Evolutionary conservation across 2,113 vertebrate genomes (phyloP).

Genomic region (Paracanthobrama guichenoti): DNA sequence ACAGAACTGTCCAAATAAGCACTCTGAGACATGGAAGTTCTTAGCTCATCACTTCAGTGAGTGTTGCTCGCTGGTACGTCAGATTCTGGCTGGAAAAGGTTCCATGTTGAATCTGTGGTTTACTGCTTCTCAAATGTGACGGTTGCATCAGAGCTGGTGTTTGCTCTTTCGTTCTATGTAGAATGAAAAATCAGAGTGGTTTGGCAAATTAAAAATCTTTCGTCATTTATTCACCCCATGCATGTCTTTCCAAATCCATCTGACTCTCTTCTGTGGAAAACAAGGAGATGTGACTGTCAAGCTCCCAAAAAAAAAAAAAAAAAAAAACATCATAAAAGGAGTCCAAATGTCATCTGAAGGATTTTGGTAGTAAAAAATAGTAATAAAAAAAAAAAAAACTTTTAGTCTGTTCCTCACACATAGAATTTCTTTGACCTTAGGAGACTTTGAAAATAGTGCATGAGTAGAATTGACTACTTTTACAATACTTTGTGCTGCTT

Average conservation of each 20-base stretch:
- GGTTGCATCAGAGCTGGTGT: neutral
- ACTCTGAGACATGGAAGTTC: neutral
- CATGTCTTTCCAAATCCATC: neutral
- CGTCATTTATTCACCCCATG: neutral
- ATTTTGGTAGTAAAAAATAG: too few species aligned
- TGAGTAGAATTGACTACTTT: neutral
- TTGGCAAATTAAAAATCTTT: neutral
- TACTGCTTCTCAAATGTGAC: neutral
- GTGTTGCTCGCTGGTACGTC: neutral
- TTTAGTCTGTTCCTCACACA: neutral
- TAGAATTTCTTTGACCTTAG: neutral
- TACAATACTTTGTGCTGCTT: neutral
- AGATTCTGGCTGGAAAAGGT: slow-evolving; percentile 1
- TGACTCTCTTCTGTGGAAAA: neutral
- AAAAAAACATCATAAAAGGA: too few species aligned
- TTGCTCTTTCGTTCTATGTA: neutral
- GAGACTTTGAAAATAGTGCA: neutral
- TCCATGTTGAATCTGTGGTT: neutral
- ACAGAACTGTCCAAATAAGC: slow-evolving; percentile 6
- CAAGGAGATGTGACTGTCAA: neutral
- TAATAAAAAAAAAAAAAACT: too few species aligned
- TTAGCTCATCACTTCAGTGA: neutral
- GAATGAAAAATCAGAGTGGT: neutral
- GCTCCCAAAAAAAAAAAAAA: neutral
- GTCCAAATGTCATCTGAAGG: too few species aligned